Conservation (phyloP, 2,888 invertebrate genomes). For the Drosophila demipolita region DNA sequence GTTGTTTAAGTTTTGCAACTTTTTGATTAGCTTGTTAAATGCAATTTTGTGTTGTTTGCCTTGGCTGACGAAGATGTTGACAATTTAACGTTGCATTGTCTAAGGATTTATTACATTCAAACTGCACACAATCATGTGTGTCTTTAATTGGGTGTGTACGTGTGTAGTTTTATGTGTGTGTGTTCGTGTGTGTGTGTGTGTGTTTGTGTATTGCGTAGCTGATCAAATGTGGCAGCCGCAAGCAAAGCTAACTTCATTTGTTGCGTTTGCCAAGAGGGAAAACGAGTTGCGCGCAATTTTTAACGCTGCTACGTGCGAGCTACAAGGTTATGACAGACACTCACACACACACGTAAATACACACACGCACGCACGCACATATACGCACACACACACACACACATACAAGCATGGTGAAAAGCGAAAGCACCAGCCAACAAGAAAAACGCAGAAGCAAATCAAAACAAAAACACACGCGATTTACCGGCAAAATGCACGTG, state of each 20-base stretch:
- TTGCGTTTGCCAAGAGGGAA: constrained; percentile 11
- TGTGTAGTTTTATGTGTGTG: constrained; percentile 1
- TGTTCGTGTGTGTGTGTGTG: constrained; percentile 1
- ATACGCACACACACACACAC: constrained; percentile 20
- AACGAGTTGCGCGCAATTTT: constrained; percentile 40
- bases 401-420: constrained; percentile 37
- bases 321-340: constrained; percentile 56
- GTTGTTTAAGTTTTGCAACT: constrained; percentile 4
- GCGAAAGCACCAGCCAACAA: constrained; percentile 55
- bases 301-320: constrained; percentile 49
- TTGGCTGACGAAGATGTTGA: constrained; percentile 20
- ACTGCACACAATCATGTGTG: neutral
- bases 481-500: constrained; percentile 78
- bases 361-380: constrained; percentile 56
- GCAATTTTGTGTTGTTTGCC: constrained; percentile 34
- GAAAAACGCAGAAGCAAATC: constrained; percentile 52
- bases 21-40: constrained; percentile 44
- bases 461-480: constrained; percentile 77
- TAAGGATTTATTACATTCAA: constrained; percentile 1
- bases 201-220: constrained; percentile 17
- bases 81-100: constrained; percentile 14
- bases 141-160: neutral
- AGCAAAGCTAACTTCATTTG: constrained; percentile 50
- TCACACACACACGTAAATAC: constrained; percentile 3
- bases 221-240: constrained; percentile 42